Percentiles rank a stretch among this genome's conserved stretches.
phyloP scores from a whole-genome alignment of 2,113 vertebrate species.

The Pollimyrus isidori region DNA sequence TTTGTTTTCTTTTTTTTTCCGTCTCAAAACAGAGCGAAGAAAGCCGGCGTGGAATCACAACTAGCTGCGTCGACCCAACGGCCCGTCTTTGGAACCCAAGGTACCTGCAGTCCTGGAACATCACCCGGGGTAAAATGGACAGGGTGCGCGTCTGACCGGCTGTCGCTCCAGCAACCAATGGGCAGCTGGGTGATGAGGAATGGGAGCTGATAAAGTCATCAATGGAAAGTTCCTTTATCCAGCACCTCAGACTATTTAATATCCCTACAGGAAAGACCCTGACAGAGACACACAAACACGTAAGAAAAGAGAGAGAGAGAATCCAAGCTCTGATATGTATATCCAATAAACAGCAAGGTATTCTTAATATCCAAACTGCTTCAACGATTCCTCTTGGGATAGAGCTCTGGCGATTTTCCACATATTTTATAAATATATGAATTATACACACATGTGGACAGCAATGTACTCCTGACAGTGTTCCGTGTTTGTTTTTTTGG shows the following conservation, averaged over 20 bases:
- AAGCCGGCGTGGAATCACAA: not conserved
- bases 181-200: not conserved
- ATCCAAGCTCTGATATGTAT: not conserved
- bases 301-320: constrained; percentile 11
- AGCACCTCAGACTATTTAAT: not conserved
- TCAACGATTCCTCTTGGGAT: not conserved
- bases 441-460: not conserved
- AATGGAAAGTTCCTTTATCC: not conserved
- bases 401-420: not conserved
- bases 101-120: not conserved
- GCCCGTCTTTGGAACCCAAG: not conserved
- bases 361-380: not conserved
- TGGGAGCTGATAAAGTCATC: too few relatives aligned
- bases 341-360: not conserved
- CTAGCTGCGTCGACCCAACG: not conserved
- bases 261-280: not conserved
- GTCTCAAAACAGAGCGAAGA: constrained; percentile 34
- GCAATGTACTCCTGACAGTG: not conserved
- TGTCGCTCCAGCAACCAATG: not conserved
- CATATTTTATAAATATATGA: not conserved
- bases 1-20: not conserved
- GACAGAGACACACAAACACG: not conserved
- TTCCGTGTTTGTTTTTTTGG: not conserved
- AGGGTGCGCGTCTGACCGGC: not conserved
- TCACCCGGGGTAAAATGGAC: not conserved